phyloP scores from a whole-genome alignment of 1,140 invertebrate species.

The Bombus soroeensis region DNA sequence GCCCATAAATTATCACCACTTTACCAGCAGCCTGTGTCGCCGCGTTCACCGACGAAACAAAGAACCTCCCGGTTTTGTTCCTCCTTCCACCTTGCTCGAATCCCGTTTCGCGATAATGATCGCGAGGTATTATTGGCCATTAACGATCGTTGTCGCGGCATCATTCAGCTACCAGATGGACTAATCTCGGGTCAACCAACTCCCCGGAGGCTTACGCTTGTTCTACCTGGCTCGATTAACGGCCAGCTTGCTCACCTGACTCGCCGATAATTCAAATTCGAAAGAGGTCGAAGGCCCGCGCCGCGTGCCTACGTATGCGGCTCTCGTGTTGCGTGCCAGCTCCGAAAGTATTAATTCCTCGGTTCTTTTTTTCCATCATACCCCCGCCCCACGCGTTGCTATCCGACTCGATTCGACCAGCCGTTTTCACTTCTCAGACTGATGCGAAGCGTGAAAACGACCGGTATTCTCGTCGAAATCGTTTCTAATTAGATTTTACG shows the following conservation, averaged over 20 bases:
- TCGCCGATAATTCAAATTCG: constrained; percentile 63
- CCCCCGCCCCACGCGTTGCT: neutral
- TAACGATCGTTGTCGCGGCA: constrained; percentile 23
- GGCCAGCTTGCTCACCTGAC: constrained; percentile 50
- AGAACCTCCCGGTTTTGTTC: neutral
- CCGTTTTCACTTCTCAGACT: neutral
- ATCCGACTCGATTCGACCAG: neutral
- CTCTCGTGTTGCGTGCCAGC: constrained; percentile 47
- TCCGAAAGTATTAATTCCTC: constrained; percentile 50
- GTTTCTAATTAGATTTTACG: neutral
- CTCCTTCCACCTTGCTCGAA: neutral
- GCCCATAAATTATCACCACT: constrained; percentile 1
- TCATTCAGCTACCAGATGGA: constrained; percentile 22
- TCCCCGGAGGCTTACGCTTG: constrained; percentile 38
- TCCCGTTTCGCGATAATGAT: constrained; percentile 31
- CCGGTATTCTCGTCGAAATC: neutral
- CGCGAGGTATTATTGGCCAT: constrained; percentile 37
- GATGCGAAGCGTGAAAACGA: neutral
- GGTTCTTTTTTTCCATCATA: neutral
- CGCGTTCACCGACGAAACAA: constrained; percentile 12
- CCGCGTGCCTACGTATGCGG: constrained; percentile 22
- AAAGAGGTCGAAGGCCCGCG: constrained; percentile 40
- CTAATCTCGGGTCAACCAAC: constrained; percentile 51
- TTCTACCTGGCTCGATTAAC: constrained; percentile 54
- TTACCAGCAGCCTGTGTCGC: neutral